These are phyloP conservation scores for Anthonomus grandis DNA, from an alignment of 1,140 invertebrate genomes.

Conservation along the genomic window DNA sequence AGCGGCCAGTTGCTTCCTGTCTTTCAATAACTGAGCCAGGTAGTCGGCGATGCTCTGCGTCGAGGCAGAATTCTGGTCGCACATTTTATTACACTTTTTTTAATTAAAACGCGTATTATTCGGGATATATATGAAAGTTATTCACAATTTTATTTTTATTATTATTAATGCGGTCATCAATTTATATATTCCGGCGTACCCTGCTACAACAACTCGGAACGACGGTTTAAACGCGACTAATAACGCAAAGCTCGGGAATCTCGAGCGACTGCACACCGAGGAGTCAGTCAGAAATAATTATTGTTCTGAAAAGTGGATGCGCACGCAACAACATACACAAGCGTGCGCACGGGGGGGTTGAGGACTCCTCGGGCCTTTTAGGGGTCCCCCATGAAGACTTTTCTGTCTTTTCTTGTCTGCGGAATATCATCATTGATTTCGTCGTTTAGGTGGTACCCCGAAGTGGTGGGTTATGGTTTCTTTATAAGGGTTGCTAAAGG, in stretches of 20 bases:
- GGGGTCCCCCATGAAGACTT: slow-evolving; percentile 18
- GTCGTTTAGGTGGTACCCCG: too few species aligned
- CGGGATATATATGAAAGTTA: too few species aligned
- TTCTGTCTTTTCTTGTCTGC: too few species aligned
- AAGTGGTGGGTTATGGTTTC: too few species aligned
- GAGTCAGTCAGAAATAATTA: slow-evolving; percentile 1
- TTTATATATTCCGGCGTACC: too few species aligned
- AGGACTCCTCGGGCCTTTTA: slow-evolving; percentile 14
- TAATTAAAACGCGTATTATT: slow-evolving; percentile 10
- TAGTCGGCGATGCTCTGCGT: slow-evolving; percentile 98
- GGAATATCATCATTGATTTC: too few species aligned
- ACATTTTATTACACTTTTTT: slow-evolving; percentile 48
- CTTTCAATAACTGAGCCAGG: slow-evolving; percentile 99
- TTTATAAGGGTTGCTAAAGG: too few species aligned
- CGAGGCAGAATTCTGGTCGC: slow-evolving; percentile 65
- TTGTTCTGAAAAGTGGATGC: slow-evolving; percentile 15
- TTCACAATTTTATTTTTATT: too few species aligned
- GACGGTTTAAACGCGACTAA: slow-evolving; percentile 16
- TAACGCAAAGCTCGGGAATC: background rate
- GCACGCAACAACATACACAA: background rate
- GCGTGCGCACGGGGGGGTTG: slow-evolving; percentile 11
- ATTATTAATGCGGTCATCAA: too few species aligned
- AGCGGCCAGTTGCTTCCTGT: slow-evolving; percentile 98
- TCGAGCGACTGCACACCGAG: slow-evolving; percentile 5
- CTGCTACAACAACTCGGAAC: slow-evolving; percentile 4